A percentile compares a stretch with the other conserved stretches of the same genome.
These are phyloP conservation scores for Pica pica DNA, from an alignment of 2,113 vertebrate genomes.

Conservation along the genomic window DNA sequence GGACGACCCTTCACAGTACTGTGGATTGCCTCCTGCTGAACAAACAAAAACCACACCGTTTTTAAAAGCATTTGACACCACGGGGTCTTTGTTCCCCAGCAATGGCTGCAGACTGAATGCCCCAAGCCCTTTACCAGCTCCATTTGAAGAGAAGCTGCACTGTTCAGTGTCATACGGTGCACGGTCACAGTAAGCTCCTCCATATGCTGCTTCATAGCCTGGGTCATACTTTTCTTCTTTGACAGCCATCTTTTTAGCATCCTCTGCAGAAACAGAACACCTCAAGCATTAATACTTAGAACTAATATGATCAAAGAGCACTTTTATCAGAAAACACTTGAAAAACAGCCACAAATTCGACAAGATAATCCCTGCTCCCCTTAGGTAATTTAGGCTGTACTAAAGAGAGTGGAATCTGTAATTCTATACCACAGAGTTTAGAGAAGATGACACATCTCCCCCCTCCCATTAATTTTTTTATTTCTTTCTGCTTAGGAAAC, in stretches of 20 bases:
- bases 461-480: neutral
- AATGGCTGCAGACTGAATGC: neutral
- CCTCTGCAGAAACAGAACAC: conserved; percentile 77
- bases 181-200: conserved; percentile 78
- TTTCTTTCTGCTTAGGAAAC: neutral
- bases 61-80: neutral
- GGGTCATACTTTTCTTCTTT: conserved; percentile 97
- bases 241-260: conserved; percentile 93
- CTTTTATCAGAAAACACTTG: neutral
- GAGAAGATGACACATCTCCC: neutral
- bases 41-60: neutral
- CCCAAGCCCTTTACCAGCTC: conserved; percentile 67
- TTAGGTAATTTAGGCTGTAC: neutral
- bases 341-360: neutral
- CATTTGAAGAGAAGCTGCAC: conserved; percentile 75
- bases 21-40: conserved; percentile 53
- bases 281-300: neutral
- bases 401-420: neutral
- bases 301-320: neutral
- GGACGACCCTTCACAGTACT: conserved; percentile 23
- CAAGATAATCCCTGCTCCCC: neutral
- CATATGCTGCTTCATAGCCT: conserved; percentile 91
- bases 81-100: neutral
- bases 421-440: neutral
- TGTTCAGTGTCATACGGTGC: conserved; percentile 68